Base-by-base conservation (phyloP, 1,140 invertebrate species). In the Pygmarrhopalites habei region DNA sequence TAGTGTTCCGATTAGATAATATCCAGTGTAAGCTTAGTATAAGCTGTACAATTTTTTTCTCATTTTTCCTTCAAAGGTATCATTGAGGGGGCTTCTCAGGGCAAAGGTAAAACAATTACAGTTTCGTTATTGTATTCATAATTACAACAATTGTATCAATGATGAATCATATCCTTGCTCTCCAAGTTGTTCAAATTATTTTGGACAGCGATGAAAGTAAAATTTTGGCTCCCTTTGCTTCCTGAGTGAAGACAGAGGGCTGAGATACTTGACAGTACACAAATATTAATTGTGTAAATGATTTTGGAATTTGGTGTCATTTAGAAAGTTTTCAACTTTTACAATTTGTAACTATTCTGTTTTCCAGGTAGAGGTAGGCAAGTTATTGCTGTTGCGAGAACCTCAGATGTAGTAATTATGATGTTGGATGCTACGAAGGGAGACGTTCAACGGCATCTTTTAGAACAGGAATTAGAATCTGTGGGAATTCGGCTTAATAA, bases 361-460 rank as follows among this genome's bases (percentile, higher is more conserved):
- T 52, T 39, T 32, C 21, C 44, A 64, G 62, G 62, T 29, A 23
- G 53, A 29, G 67, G 64, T 29, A 41, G 76, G 35, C 81, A 91
- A 82, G 93, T 97, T 1, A 98, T 98, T 75, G 93, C 95, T 51
- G 95, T 98, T 23, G 95, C 95, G 0, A 80, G 95, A 70, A 98
- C 95, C 21, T 91, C 95, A 1, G 95, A 98, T 78, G 76, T 98
- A 64, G 91, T 98, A 28, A 78, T 98, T n/a, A 98, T 98, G 88
- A 98, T 98, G 94, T 77, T 98, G 72, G 95, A 98, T 79, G 94
- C 95, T 1, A 95, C 93, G 0, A 98, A 98, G 78, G 90, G 92
- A 68, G 94, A 96, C 77, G 87, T 95, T 46, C 95, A 98, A 74
- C 83, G 89, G 72, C 82, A 88, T 66, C 78, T 98, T 26, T 77